A percentile compares a stretch with the other conserved stretches of the same genome.
Conservation (phyloP, 2,113 vertebrate species). For the Sus scrofa region T2T-Sscrofa CM000814.6:64452001-64452500, state of each 20-base stretch:
- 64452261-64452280: neutral
- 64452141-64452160: conserved; percentile 23
- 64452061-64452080: neutral
- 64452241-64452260: neutral
- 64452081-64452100: neutral
- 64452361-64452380: neutral
- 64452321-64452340: conserved; percentile 51
- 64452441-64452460: neutral
- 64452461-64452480: neutral
- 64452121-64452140: neutral
- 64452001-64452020: conserved; percentile 16
- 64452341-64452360: conserved; percentile 20
- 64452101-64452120: neutral
- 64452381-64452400: neutral
- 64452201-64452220: conserved; percentile 1
- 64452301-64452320: conserved; percentile 77
- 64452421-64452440: neutral
- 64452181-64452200: neutral
- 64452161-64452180: neutral
- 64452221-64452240: neutral
- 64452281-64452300: neutral
- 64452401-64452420: neutral
- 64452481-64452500: neutral
- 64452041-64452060: neutral
- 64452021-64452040: neutral